Percentiles rank a stretch among this genome's conserved stretches.
Evolutionary conservation across 53 echinoderm and acorn worm genomes (phyloP).

Genomic region (Arbacia lixula): DNA sequence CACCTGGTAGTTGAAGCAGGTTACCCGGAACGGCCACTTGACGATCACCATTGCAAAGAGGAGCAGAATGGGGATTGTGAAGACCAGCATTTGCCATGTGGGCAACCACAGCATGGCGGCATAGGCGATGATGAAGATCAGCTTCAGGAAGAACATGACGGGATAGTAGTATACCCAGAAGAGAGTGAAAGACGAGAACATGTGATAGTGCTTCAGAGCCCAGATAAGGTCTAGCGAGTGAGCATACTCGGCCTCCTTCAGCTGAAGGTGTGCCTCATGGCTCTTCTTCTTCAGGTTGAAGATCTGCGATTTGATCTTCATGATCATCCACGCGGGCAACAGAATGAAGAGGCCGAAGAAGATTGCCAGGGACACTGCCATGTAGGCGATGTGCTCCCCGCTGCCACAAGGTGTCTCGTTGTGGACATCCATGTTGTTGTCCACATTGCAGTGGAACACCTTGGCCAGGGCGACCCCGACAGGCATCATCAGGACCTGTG

Average conservation of each 20-base stretch:
- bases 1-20: conserved; percentile 86
- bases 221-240: conserved; percentile 92
- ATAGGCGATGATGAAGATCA: conserved; percentile 77
- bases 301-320: conserved; percentile 85
- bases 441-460: conserved; percentile 85
- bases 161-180: conserved; percentile 97
- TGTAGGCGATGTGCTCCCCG: conserved; percentile 88
- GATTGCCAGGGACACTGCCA: conserved; percentile 67
- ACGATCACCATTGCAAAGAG: conserved; percentile 72
- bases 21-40: conserved; percentile 90
- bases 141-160: conserved; percentile 85
- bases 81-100: conserved; percentile 80
- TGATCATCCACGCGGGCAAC: conserved; percentile 92
- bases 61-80: conserved; percentile 66
- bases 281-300: conserved; percentile 83
- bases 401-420: conserved; percentile 79
- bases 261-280: conserved; percentile 95
- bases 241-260: conserved; percentile 91
- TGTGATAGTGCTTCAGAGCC: conserved; percentile 88
- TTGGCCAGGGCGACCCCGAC: conserved; percentile 86
- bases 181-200: conserved; percentile 95
- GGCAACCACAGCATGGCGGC: conserved; percentile 76
- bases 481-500: conserved; percentile 83
- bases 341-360: conserved; percentile 78
- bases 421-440: conserved; percentile 94